phyloP scores from a whole-genome alignment of 1,140 invertebrate species.

The Pteromalus puparum region DNA sequence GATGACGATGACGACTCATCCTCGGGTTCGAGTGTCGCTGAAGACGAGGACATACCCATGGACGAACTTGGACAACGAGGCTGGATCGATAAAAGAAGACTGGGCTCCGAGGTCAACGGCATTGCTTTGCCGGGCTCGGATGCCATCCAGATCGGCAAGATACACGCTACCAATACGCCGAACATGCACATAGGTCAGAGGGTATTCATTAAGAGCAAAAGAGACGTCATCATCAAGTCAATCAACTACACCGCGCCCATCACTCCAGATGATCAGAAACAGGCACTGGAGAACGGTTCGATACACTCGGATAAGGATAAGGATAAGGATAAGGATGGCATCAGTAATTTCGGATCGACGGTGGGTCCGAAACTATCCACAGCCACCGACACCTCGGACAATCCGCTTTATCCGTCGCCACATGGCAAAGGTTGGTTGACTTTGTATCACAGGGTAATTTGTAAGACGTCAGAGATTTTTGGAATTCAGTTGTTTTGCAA shows the following conservation, averaged over 20 bases:
- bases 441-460: not conserved
- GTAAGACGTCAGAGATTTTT: too few species aligned
- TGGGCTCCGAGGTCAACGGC: constrained; percentile 22
- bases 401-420: not conserved
- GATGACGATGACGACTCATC: constrained; percentile 27
- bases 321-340: not conserved
- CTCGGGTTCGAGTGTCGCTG: constrained; percentile 56
- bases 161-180: constrained; percentile 77
- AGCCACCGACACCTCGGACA: not conserved
- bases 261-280: not conserved
- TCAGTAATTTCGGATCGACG: not conserved
- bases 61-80: constrained; percentile 49
- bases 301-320: not conserved
- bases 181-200: constrained; percentile 81
- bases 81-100: constrained; percentile 50
- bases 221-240: constrained; percentile 77
- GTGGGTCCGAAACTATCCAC: not conserved
- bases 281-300: not conserved
- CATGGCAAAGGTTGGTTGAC: not conserved
- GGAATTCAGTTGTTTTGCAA: too few species aligned
- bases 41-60: constrained; percentile 50
- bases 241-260: not conserved
- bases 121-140: constrained; percentile 52
- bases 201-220: constrained; percentile 74
- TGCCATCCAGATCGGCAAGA: constrained; percentile 69